Conservation (phyloP, 30 jellyfish, hydroid and myxozoan species). For the Aurelia coerulea region DNA sequence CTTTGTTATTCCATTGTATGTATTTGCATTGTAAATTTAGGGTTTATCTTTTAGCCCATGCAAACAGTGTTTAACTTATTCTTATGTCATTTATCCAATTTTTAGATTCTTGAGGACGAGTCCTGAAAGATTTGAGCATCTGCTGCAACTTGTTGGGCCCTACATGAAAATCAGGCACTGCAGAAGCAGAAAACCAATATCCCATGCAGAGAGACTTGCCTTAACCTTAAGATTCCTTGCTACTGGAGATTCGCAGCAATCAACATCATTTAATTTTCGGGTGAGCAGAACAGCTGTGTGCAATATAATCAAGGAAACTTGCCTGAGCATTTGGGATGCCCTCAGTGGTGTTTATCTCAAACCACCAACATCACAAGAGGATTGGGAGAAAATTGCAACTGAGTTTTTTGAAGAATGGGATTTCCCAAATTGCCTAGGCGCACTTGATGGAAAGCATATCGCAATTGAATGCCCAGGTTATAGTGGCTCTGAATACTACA, state of each 20-base stretch:
- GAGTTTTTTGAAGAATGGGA: no score
- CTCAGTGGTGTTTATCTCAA: no score
- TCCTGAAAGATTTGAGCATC: conserved; percentile 51
- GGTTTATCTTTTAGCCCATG: neutral
- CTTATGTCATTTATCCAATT: neutral
- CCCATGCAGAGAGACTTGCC: conserved; percentile 46
- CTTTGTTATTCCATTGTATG: neutral
- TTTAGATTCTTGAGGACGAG: conserved; percentile 19
- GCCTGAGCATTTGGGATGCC: no score
- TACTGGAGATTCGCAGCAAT: conserved; percentile 27
- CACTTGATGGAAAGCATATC: no score
- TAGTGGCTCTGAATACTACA: no score
- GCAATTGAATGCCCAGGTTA: no score
- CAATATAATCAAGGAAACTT: no score
- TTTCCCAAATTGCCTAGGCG: no score
- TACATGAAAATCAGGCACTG: conserved; percentile 14
- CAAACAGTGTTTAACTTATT: neutral
- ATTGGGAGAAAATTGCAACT: no score
- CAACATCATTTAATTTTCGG: neutral
- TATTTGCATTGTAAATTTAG: neutral
- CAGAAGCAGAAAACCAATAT: conserved; percentile 32
- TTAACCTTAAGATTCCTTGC: conserved; percentile 34
- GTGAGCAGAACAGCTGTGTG: neutral
- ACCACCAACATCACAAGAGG: no score
- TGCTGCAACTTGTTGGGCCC: conserved; percentile 32